These are phyloP conservation scores for Neodiprion lecontei DNA, from an alignment of 1,140 invertebrate genomes.

Conservation along the genomic window DNA sequence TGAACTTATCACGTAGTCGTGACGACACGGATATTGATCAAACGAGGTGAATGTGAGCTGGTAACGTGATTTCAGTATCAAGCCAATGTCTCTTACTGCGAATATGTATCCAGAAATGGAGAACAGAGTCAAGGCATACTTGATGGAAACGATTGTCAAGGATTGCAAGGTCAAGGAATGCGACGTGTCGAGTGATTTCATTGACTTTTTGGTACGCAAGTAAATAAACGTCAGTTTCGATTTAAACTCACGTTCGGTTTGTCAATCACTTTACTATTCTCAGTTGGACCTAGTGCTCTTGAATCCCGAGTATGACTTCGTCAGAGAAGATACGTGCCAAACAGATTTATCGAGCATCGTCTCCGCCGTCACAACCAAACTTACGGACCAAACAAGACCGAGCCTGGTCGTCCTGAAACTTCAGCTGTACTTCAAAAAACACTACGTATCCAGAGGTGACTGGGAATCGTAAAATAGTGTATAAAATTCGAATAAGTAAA, in stretches of 20 bases:
- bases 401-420: conserved; percentile 67
- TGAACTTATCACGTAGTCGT: no score
- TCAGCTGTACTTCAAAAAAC: conserved; percentile 74
- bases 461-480: neutral
- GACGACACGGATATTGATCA: conserved; percentile 29
- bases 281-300: conserved; percentile 36
- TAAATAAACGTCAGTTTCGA: conserved; percentile 18
- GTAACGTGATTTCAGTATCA: no score
- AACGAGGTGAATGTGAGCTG: conserved; percentile 19
- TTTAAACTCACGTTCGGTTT: no score
- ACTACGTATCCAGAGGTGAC: conserved; percentile 67
- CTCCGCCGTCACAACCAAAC: conserved; percentile 36
- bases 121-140: conserved; percentile 31
- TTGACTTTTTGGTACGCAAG: conserved; percentile 49
- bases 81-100: no score
- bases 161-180: conserved; percentile 38
- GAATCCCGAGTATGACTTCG: conserved; percentile 37
- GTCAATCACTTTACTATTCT: neutral
- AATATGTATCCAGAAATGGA: conserved; percentile 36
- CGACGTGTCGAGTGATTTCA: conserved; percentile 42
- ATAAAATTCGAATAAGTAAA: neutral
- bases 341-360: conserved; percentile 19
- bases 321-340: conserved; percentile 24
- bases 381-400: conserved; percentile 46
- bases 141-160: conserved; percentile 40